A percentile compares a stretch with the other conserved stretches of the same genome.
phyloP scores from a whole-genome alignment of 2,797 vertebrate species.

The Rhinophrynus dorsalis region DNA sequence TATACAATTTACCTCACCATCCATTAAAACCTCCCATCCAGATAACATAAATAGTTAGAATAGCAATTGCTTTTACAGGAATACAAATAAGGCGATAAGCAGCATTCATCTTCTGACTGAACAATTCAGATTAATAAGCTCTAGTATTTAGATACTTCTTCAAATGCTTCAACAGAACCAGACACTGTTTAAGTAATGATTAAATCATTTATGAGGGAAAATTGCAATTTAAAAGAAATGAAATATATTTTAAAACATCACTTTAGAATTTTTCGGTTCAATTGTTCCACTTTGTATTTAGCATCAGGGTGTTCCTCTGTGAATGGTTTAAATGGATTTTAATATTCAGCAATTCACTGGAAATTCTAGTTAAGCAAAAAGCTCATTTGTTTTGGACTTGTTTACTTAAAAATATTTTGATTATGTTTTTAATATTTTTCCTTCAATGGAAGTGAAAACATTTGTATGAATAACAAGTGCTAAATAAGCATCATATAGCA shows the following conservation, averaged over 20 bases:
- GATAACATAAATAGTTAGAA: slow-evolving; percentile 44
- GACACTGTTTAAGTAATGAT: slow-evolving; percentile 47
- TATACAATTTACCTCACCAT: slow-evolving; percentile 29
- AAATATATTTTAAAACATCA: slow-evolving; percentile 51
- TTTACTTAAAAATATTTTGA: slow-evolving; percentile 42
- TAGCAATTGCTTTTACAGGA: slow-evolving; percentile 42
- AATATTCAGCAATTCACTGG: slow-evolving; percentile 41
- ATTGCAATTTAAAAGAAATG: slow-evolving; percentile 50
- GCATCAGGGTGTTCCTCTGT: slow-evolving; percentile 45
- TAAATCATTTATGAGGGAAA: slow-evolving; percentile 49
- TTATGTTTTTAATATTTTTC: neutral
- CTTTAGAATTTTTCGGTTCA: slow-evolving; percentile 48
- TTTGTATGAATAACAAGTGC: no score
- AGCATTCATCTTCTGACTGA: slow-evolving; percentile 44
- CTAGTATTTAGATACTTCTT: slow-evolving; percentile 48
- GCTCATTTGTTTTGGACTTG: slow-evolving; percentile 48
- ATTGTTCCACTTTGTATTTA: slow-evolving; percentile 46
- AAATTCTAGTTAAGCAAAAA: slow-evolving; percentile 46
- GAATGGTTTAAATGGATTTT: slow-evolving; percentile 48
- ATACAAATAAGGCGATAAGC: slow-evolving; percentile 47
- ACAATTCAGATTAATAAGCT: slow-evolving; percentile 46
- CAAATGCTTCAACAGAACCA: slow-evolving; percentile 39
- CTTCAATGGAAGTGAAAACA: no score
- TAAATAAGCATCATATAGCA: no score
- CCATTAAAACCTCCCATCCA: slow-evolving; percentile 30